phyloP scores from a whole-genome alignment of 2,797 vertebrate species.

The Hemitrygon akajei region DNA sequence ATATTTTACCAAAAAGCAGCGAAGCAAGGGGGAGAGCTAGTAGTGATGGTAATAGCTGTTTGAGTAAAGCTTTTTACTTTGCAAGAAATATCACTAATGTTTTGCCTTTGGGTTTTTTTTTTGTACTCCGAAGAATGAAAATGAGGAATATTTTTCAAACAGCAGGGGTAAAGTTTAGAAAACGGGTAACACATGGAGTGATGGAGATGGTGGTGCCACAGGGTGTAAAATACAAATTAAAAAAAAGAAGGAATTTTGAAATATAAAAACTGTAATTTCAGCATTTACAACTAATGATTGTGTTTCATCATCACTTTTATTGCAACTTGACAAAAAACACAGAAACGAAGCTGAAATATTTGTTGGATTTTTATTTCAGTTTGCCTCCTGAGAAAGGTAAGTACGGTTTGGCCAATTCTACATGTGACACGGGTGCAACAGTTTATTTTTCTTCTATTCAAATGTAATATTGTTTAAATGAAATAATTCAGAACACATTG shows the following conservation, averaged over 20 bases:
- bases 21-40: constrained; percentile 93
- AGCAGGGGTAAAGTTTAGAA: constrained; percentile 99
- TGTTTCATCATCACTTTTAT: constrained; percentile 99
- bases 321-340: constrained; percentile 95
- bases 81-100: constrained; percentile 99
- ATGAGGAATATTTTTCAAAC: constrained; percentile 99
- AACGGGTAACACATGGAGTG: constrained; percentile 99
- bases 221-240: constrained; percentile 70
- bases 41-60: constrained; percentile 99
- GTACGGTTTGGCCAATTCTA: background rate
- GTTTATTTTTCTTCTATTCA: background rate
- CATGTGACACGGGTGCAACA: background rate
- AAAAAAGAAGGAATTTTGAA: constrained; percentile 76
- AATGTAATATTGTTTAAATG: constrained; percentile 2
- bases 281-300: constrained; percentile 99
- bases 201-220: constrained; percentile 99
- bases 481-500: background rate
- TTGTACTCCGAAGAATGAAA: constrained; percentile 99
- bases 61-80: constrained; percentile 69
- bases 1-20: constrained; percentile 99
- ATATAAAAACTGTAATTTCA: constrained; percentile 97
- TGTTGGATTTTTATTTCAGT: constrained; percentile 8
- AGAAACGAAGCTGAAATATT: constrained; percentile 57
- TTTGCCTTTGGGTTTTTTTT: constrained; percentile 99
- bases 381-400: background rate